Evolutionary conservation across 2,113 vertebrate species (phyloP).

Genomic region (Eublepharis macularius): DNA sequence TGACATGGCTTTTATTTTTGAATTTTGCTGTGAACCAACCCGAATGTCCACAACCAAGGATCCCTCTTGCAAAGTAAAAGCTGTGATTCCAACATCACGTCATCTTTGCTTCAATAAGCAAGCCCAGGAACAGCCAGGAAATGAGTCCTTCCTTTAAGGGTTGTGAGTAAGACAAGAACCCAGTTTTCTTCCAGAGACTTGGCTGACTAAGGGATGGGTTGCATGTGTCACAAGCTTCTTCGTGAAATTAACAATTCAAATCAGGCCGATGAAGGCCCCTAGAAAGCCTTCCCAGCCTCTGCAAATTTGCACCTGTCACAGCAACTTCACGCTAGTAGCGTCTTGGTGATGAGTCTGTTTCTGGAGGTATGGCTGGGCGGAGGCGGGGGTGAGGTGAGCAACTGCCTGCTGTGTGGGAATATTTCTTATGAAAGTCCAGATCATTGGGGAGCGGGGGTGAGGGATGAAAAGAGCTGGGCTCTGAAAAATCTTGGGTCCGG

Average conservation of each 20-base stretch:
- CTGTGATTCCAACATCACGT: no score
- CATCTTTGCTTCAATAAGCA: not conserved
- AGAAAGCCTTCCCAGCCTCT: not conserved
- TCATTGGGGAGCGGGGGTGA: no score
- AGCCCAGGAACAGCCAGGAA: not conserved
- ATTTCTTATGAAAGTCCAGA: not conserved
- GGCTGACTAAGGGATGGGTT: not conserved
- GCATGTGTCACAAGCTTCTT: not conserved
- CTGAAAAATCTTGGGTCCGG: not conserved
- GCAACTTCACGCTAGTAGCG: rapidly evolving
- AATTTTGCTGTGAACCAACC: no score
- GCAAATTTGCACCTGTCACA: conserved; percentile 10
- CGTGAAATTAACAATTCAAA: conserved; percentile 31
- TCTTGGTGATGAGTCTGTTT: rapidly evolving
- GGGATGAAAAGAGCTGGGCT: not conserved
- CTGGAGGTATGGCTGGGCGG: not conserved
- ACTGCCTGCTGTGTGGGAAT: not conserved
- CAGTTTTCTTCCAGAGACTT: not conserved
- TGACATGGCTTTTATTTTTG: no score
- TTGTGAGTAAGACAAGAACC: not conserved
- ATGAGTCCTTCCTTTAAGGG: rapidly evolving
- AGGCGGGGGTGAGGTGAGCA: not conserved
- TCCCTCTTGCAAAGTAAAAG: not conserved
- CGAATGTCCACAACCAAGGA: no score
- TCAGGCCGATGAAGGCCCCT: not conserved